phyloP scores from a whole-genome alignment of 2,797 vertebrate genomes.

The Molothrus ater region DNA sequence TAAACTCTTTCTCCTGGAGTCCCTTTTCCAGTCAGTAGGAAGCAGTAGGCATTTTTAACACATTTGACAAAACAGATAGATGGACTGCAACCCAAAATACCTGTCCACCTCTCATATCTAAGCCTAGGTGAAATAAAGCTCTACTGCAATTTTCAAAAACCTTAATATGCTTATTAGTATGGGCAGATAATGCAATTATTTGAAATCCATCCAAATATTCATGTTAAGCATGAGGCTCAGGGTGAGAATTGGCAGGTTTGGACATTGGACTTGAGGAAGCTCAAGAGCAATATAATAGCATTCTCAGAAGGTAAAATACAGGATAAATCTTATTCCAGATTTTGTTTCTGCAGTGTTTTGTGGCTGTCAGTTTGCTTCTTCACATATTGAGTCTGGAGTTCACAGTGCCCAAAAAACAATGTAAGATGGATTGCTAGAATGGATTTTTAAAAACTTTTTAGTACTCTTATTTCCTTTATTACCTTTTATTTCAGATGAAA shows the following conservation, averaged over 20 bases:
- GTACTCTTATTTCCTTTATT: background rate
- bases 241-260: background rate
- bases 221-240: rapidly evolving
- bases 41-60: background rate
- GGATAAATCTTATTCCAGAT: background rate
- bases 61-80: background rate
- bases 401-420: background rate
- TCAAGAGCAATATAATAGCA: background rate
- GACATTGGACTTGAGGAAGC: background rate
- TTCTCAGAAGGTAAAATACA: background rate
- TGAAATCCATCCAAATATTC: background rate
- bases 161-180: background rate
- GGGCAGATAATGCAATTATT: background rate
- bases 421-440: background rate
- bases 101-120: background rate
- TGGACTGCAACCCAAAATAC: background rate
- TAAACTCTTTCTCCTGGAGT: background rate
- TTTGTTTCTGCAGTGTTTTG: background rate
- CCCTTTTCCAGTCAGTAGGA: background rate
- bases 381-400: background rate
- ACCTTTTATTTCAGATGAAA: background rate
- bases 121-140: background rate
- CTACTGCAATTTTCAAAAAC: background rate
- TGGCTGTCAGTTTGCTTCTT: background rate
- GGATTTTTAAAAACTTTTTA: background rate